Percentiles rank a stretch among this genome's conserved stretches.
Evolutionary conservation across 1,140 invertebrate species (phyloP).

Genomic region (Limonius californicus): DNA sequence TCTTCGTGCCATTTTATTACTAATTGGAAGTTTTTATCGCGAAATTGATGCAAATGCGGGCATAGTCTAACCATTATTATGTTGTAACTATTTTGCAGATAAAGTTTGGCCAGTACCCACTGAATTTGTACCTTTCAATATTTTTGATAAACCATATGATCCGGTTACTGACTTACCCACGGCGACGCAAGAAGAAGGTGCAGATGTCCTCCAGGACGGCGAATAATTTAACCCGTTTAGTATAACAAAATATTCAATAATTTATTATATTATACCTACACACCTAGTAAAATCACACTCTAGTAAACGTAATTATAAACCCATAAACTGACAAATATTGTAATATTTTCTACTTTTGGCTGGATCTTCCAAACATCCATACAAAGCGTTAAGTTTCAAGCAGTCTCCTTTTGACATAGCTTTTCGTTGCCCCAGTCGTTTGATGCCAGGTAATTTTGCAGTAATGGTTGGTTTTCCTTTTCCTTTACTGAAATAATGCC

Average conservation of each 20-base stretch:
- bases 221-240: background rate
- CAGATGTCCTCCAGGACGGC: background rate
- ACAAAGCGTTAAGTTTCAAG: constrained; percentile 67
- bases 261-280: background rate
- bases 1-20: background rate
- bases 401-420: constrained; percentile 64
- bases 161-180: constrained; percentile 19
- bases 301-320: constrained; percentile 44
- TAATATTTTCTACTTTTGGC: constrained; percentile 57
- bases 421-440: constrained; percentile 56
- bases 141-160: constrained; percentile 25
- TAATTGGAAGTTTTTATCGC: background rate
- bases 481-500: constrained; percentile 53
- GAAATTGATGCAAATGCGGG: no score
- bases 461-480: constrained; percentile 60
- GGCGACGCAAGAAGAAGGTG: background rate
- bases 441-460: constrained; percentile 51
- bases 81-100: constrained; percentile 15
- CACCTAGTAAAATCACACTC: background rate
- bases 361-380: constrained; percentile 57
- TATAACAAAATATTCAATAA: background rate
- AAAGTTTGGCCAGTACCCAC: constrained; percentile 25
- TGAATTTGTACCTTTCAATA: constrained; percentile 26
- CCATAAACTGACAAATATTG: constrained; percentile 58
- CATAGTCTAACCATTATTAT: background rate